Percentiles rank a stretch among this genome's conserved stretches.
phyloP scores from a whole-genome alignment of 2,797 vertebrate genomes.

The Clarias laeviceps region DNA sequence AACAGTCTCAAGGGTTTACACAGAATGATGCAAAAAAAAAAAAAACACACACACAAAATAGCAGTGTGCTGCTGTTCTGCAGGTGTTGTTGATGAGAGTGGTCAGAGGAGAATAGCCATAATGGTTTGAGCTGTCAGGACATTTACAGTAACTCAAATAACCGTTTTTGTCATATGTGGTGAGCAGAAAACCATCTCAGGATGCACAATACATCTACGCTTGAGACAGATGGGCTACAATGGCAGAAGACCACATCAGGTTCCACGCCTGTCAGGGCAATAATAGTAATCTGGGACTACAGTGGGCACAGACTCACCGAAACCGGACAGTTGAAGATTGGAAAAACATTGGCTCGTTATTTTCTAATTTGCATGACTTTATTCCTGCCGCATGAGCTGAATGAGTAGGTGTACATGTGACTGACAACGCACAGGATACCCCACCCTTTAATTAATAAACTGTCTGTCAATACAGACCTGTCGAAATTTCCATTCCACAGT shows the following conservation, averaged over 20 bases:
- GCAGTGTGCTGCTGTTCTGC: background rate
- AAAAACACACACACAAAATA: background rate
- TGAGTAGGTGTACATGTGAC: background rate
- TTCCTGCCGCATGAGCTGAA: no score
- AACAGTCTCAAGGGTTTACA: background rate
- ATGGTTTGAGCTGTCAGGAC: background rate
- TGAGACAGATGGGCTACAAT: background rate
- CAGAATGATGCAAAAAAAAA: background rate
- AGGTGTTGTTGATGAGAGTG: background rate
- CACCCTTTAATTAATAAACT: background rate
- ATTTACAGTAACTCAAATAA: background rate
- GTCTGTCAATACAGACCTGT: background rate
- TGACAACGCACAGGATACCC: background rate
- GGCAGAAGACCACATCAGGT: background rate
- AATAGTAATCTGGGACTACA: conserved; percentile 4
- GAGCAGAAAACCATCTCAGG: background rate
- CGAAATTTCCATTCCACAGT: background rate
- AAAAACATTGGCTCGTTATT: background rate
- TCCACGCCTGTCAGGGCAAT: background rate
- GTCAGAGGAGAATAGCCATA: background rate
- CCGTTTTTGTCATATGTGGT: background rate
- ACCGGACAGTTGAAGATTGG: background rate
- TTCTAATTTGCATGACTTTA: background rate
- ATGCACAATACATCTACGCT: background rate
- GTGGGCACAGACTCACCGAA: background rate